Base-by-base conservation (phyloP, 2,888 invertebrate genomes). In the Tetragonisca angustula region DNA sequence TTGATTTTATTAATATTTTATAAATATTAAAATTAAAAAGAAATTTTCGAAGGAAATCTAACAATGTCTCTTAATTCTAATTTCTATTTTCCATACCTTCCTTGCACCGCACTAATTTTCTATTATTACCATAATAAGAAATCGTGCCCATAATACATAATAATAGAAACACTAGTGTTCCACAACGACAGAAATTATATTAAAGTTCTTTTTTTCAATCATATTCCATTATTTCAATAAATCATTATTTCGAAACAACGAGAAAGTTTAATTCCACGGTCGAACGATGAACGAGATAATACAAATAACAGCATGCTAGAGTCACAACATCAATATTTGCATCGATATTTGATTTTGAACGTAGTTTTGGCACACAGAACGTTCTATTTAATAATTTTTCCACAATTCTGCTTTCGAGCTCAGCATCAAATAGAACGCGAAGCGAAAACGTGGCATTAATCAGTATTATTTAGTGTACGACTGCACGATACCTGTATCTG, bases 381-480 rank as follows among this genome's bases (percentile, higher is more conserved):
- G n/a, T 59, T 59, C n/a, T 2, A 59, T n/a, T 5, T 15, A 59
- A n/a, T n/a, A 27, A 15, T 49, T 21, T 27, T 11, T 3, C 32
- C 13, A 19, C 62, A 21, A 36, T 62, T 11, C 24, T 5, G 21
- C 0, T 21, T 5, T 11, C 49, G 56, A 54, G 49, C 56, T 32
- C 56, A 27, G 21, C 15, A 56, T 21, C 9, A 43, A n/a, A 24
- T 15, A n/a, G n/a, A 21, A 36, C 24, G 27, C 6, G 11, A 21
- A n/a, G n/a, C 52, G 67, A 61, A 43, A 68, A 13, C 32, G 32
- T 50, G 21, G 56, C 27, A 67, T 73, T 62, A 43, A 32, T 61
- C 36, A 62, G 19, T 67, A 73, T 43, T 62, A 17, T 79, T 72
- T 68, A 52, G 59, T 52, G 24, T 27, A 21, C 0, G 68, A 27